Conservation (phyloP, 2,113 vertebrate species). For the Gnathonemus echidnorhynchus region DNA sequence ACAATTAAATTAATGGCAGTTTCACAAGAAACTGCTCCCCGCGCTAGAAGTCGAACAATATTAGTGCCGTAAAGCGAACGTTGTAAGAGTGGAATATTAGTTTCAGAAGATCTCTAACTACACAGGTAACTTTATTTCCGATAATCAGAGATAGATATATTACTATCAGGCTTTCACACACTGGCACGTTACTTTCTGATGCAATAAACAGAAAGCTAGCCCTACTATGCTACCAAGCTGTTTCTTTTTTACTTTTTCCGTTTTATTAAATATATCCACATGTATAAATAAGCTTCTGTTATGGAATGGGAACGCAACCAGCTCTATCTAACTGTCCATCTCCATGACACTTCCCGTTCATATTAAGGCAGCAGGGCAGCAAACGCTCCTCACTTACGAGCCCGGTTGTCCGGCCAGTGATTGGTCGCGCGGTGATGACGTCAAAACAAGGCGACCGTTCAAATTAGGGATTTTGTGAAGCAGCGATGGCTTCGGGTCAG, state of each 20-base stretch:
- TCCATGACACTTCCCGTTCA: background rate
- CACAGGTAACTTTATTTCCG: background rate
- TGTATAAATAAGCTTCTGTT: background rate
- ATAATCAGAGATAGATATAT: background rate
- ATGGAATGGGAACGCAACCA: background rate
- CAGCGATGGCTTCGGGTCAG: conserved; percentile 18
- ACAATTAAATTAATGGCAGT: background rate
- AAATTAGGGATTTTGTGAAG: background rate
- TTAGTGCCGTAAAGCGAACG: background rate
- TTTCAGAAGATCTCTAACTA: background rate
- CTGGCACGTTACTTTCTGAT: conserved; percentile 20
- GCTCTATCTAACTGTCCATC: background rate
- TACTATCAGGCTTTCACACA: background rate
- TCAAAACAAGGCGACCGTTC: background rate
- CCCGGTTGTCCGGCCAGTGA: background rate
- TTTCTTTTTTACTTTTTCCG: background rate
- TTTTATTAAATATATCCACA: background rate
- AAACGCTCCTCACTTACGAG: background rate
- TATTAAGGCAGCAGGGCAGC: background rate
- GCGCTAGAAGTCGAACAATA: background rate
- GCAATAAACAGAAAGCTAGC: conserved; percentile 13
- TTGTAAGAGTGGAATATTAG: background rate
- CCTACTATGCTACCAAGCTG: background rate
- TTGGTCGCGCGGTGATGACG: background rate
- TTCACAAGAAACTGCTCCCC: background rate